Evolutionary conservation across 2,888 invertebrate genomes (phyloP).

Genomic region (Catocala nupta): DNA sequence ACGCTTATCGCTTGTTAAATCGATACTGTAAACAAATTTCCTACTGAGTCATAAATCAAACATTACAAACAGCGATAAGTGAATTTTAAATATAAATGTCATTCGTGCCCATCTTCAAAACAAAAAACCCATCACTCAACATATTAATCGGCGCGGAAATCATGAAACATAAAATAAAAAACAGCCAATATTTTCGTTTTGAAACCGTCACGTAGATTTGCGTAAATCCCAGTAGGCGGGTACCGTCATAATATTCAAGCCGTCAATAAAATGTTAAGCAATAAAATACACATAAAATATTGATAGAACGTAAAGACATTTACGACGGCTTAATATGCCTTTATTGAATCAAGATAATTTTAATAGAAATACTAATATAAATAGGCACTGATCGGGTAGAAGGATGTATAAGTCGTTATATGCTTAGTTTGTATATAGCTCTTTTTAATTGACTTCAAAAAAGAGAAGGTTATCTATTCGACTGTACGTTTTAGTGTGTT

Average conservation of each 20-base stretch:
- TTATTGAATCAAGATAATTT: slow-evolving; percentile 36
- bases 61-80: too few relatives aligned
- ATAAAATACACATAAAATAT: slow-evolving; percentile 47
- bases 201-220: slow-evolving; percentile 1
- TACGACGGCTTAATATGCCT: slow-evolving; percentile 34
- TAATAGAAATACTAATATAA: neutral
- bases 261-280: slow-evolving; percentile 11
- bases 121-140: neutral
- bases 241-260: slow-evolving; percentile 4
- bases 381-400: too few relatives aligned
- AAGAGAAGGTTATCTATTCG: too few relatives aligned
- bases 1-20: too few relatives aligned
- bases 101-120: too few relatives aligned
- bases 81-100: too few relatives aligned
- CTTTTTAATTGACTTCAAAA: too few relatives aligned
- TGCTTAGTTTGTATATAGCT: too few relatives aligned
- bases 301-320: slow-evolving; percentile 30
- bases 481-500: too few relatives aligned
- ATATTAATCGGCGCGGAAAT: slow-evolving; percentile 2
- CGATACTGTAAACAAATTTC: too few relatives aligned
- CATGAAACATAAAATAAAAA: slow-evolving; percentile 5
- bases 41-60: too few relatives aligned
- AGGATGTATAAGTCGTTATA: too few relatives aligned
- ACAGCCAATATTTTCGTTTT: slow-evolving; percentile 6
- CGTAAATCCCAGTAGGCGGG: slow-evolving; percentile 4